Conservation (phyloP, 1,140 invertebrate species). For the Bombus soroeensis region DNA sequence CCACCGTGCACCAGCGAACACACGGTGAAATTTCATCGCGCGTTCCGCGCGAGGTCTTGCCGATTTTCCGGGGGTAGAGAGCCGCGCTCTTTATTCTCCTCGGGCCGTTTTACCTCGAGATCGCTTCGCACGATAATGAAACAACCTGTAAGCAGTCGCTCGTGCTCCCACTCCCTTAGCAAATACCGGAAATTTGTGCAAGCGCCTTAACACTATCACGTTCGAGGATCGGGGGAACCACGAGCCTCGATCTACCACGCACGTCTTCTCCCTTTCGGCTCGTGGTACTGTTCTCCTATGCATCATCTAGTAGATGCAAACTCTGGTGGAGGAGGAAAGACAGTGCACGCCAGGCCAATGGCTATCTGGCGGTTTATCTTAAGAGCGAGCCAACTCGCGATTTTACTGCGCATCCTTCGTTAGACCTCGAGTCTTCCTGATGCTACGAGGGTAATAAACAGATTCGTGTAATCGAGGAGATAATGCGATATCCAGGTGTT, state of each 20-base stretch:
- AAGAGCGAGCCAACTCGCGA: not conserved
- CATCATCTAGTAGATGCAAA: slow-evolving; percentile 50
- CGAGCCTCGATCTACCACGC: slow-evolving; percentile 57
- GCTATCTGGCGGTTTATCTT: slow-evolving; percentile 49
- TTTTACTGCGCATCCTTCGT: slow-evolving; percentile 35
- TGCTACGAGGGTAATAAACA: not conserved
- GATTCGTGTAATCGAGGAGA: not conserved
- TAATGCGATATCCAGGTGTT: not conserved
- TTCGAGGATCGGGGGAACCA: slow-evolving; percentile 45
- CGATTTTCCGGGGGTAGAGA: slow-evolving; percentile 24
- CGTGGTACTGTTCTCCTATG: slow-evolving; percentile 30
- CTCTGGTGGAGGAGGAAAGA: slow-evolving; percentile 42
- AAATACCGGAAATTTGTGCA: slow-evolving; percentile 72
- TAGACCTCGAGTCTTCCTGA: slow-evolving; percentile 20
- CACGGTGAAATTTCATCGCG: slow-evolving; percentile 30
- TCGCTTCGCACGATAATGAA: slow-evolving; percentile 57
- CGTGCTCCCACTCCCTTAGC: slow-evolving; percentile 59
- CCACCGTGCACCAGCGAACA: not conserved
- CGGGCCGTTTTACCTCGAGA: slow-evolving; percentile 41
- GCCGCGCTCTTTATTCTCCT: slow-evolving; percentile 42
- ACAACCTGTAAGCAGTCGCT: slow-evolving; percentile 56
- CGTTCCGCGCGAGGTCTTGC: not conserved
- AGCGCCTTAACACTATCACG: slow-evolving; percentile 60
- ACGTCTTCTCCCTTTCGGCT: slow-evolving; percentile 36
- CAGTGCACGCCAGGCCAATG: slow-evolving; percentile 15